phyloP scores from a whole-genome alignment of 2,113 vertebrate species.

The Campylomormyrus numenius region DNA sequence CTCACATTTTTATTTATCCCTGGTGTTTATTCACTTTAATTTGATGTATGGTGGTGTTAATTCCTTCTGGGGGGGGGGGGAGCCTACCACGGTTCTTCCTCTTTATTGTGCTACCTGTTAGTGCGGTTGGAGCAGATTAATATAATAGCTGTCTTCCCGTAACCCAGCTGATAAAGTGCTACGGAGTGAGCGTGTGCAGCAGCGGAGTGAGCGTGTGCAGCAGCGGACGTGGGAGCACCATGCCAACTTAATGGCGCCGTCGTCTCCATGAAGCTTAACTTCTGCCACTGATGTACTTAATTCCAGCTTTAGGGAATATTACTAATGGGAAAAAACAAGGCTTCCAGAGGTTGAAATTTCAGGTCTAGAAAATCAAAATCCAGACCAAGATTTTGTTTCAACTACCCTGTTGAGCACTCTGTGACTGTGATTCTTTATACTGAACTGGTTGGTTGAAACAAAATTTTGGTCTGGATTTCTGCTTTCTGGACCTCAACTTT shows the following conservation, averaged over 20 bases:
- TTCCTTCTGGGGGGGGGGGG: slow-evolving; percentile 38
- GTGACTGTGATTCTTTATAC: neutral
- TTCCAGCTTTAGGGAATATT: neutral
- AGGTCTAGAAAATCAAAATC: neutral
- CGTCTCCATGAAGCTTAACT: neutral
- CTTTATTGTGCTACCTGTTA: slow-evolving; percentile 40
- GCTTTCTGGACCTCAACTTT: neutral
- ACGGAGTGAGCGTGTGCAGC: no score
- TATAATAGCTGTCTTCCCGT: neutral
- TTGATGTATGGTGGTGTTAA: slow-evolving; percentile 49
- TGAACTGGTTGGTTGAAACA: neutral
- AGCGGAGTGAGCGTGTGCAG: neutral
- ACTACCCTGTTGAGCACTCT: neutral
- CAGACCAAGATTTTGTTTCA: neutral
- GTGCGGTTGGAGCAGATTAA: neutral
- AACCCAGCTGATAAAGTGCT: neutral
- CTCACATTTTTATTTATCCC: slow-evolving; percentile 56
- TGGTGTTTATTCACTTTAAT: slow-evolving; percentile 45
- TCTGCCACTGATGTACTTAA: neutral
- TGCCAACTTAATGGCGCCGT: neutral
- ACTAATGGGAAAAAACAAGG: neutral
- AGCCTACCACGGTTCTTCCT: slow-evolving; percentile 33
- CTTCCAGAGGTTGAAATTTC: neutral
- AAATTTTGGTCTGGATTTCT: neutral
- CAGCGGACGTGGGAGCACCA: neutral